Base-by-base conservation (phyloP, 2,113 vertebrate genomes). In the Hystrix brachyura region DNA sequence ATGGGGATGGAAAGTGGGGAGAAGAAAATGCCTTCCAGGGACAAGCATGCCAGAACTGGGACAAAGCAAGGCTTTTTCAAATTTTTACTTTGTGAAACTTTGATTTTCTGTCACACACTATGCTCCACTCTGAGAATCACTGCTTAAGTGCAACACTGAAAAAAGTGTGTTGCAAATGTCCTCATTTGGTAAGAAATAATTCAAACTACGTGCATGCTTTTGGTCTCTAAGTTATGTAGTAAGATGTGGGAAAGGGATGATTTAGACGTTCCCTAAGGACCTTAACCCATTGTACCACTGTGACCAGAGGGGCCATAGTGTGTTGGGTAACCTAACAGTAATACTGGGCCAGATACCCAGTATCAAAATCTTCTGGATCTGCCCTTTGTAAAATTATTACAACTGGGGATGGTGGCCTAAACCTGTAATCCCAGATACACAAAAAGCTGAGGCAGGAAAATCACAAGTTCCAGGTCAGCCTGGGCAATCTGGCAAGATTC, bases 161-260 rank as follows among this genome's bases (percentile, higher is more conserved):
- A 91, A 93, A n/a, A 87, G 27, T 95, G 23, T 43, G 57, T 91
- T 90, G 55, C 92, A 87, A 95, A 87, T 91, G 79, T 87, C 43
- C 48, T 82, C 32, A 60, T 84, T 60, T 92, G 76, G 38, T 67
- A 96, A 94, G 57, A 94, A 84, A 79, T 81, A n/a, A 87, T 62
- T 83, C 76, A 92, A 86, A 83, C 48, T 65, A 88, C 15, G 67
- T 81, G 72, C 6, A 80, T 53, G 27, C 84, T 72, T 43, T 71
- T 71, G 48, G 18, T 55, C 51, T 90, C 32, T 64, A 88, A 93
- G 25, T 43, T 76, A 81, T 71, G 76, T 87, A 59, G 65, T 29
- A 69, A 82, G 43, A 57, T 78, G 25, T 74, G 78, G 65, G 53
- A 94, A 85, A 91, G 25, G 48, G 19, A 90, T 38, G 38, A 38